Percentiles rank a stretch among this genome's conserved stretches.
Conservation (phyloP, 2,113 vertebrate species). For the Clarias magur region DNA sequence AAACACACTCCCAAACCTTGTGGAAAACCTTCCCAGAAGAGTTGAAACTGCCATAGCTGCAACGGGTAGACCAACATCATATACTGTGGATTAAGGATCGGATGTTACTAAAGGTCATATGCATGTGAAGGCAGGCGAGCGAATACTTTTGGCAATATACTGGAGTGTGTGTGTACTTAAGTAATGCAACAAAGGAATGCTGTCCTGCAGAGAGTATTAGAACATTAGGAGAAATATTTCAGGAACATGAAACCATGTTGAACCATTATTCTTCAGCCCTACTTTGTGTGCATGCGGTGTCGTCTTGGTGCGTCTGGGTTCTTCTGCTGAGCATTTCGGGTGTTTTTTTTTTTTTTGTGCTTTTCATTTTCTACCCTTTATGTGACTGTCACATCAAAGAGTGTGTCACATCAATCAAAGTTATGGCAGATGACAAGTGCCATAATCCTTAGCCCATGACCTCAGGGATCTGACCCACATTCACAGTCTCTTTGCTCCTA, state of each 20-base stretch:
- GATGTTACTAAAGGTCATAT: too few species aligned
- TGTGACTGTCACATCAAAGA: background rate
- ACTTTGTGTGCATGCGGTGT: background rate
- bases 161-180: too few species aligned
- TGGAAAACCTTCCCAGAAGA: too few species aligned
- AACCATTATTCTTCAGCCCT: background rate
- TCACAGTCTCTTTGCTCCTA: background rate
- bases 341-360: background rate
- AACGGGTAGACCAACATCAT: too few species aligned
- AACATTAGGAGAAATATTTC: background rate
- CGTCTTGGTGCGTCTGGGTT: background rate
- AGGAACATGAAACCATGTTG: background rate
- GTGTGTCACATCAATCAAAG: background rate
- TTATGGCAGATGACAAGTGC: background rate
- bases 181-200: too few species aligned
- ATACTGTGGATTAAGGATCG: too few species aligned
- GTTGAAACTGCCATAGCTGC: too few species aligned
- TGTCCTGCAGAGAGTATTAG: background rate
- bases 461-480: background rate
- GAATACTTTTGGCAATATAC: too few species aligned
- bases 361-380: background rate
- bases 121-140: too few species aligned
- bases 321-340: background rate
- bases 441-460: background rate
- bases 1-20: too few species aligned